Conservation (phyloP, 1,140 invertebrate species). For the Atta cephalotes region DNA sequence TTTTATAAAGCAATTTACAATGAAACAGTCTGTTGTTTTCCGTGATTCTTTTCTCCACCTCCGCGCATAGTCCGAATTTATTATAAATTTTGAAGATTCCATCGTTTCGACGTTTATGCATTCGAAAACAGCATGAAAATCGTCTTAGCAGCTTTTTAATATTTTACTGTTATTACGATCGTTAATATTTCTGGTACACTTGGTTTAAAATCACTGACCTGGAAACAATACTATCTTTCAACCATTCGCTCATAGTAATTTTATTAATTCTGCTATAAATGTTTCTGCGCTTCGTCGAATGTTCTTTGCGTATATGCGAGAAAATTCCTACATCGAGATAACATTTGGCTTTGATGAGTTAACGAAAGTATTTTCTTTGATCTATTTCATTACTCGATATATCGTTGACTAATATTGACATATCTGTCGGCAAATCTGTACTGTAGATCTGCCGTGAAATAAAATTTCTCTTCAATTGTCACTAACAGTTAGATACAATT, state of each 20-base stretch:
- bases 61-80: not conserved
- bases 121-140: slow-evolving; percentile 13
- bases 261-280: slow-evolving; percentile 52
- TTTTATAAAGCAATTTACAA: slow-evolving; percentile 15
- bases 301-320: not conserved
- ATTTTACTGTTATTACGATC: slow-evolving; percentile 37
- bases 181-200: slow-evolving; percentile 57
- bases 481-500: not conserved
- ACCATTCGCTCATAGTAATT: slow-evolving; percentile 43
- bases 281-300: not conserved
- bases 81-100: slow-evolving; percentile 1
- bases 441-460: not conserved
- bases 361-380: slow-evolving; percentile 33
- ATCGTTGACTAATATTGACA: not conserved
- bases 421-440: not conserved
- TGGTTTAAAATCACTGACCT: slow-evolving; percentile 47
- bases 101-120: slow-evolving; percentile 17
- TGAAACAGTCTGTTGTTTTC: slow-evolving; percentile 19
- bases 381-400: slow-evolving; percentile 16
- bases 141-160: slow-evolving; percentile 38
- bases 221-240: slow-evolving; percentile 34
- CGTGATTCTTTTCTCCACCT: not conserved
- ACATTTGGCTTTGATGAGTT: not conserved
- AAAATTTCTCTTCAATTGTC: not conserved
- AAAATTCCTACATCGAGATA: slow-evolving; percentile 6